Evolutionary conservation across 2,888 invertebrate species (phyloP).

Genomic region (Xylota segnis): DNA sequence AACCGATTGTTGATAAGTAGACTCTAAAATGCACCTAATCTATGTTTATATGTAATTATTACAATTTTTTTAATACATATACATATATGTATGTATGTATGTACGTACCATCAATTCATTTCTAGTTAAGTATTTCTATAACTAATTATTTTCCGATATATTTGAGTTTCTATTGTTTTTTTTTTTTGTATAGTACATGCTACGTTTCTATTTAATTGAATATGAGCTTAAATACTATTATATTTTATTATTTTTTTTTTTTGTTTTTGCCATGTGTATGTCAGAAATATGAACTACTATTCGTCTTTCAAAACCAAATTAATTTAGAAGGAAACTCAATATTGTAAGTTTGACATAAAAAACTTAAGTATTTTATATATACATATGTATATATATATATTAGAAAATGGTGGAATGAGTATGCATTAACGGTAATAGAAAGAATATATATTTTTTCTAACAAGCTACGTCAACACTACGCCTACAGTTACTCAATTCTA

Average conservation of each 20-base stretch:
- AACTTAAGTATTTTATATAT: neutral
- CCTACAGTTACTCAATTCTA: conserved; percentile 3
- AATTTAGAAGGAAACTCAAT: neutral
- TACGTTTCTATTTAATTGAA: conserved; percentile 1
- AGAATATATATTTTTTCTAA: neutral
- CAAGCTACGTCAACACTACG: neutral
- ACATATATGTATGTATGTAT: neutral
- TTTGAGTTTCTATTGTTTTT: neutral
- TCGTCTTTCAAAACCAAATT: neutral
- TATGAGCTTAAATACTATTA: neutral
- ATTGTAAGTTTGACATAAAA: neutral
- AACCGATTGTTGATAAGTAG: neutral
- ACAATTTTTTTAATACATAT: neutral
- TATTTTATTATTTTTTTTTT: neutral
- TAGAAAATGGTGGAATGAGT: conserved; percentile 10
- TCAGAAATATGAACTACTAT: neutral
- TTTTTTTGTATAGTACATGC: neutral
- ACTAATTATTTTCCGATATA: neutral
- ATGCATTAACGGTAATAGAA: neutral
- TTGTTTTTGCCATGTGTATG: neutral
- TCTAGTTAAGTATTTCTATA: neutral
- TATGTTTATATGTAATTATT: neutral
- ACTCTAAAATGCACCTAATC: conserved; percentile 6
- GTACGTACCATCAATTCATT: neutral
- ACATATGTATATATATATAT: neutral